Evolutionary conservation across 2,797 vertebrate species (phyloP).

Genomic region (Scolopax bukidnonensis): DNA sequence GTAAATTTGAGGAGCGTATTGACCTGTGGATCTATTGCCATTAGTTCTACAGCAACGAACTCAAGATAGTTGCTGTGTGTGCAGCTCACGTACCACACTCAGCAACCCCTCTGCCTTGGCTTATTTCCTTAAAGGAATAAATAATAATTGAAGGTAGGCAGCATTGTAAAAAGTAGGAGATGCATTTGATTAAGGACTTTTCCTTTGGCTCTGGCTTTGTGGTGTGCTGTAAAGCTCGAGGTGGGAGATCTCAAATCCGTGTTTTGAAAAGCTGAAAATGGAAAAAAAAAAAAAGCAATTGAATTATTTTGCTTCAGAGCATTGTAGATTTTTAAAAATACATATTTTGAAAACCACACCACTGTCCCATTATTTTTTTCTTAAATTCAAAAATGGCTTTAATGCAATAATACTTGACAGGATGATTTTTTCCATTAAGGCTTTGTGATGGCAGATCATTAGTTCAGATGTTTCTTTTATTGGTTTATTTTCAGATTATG

Average conservation of each 20-base stretch:
- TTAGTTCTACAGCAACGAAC: background rate
- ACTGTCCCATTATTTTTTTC: background rate
- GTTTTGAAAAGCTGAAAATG: background rate
- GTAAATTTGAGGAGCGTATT: background rate
- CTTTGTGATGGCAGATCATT: background rate
- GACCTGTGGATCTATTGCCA: background rate
- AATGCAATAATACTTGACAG: background rate
- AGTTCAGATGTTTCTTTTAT: background rate
- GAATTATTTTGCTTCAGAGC: background rate
- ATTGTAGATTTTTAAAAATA: background rate
- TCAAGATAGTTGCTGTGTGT: background rate
- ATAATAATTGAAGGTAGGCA: background rate
- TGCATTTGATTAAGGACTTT: background rate
- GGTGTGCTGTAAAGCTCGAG: accelerated
- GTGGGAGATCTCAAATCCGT: background rate
- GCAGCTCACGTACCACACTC: background rate
- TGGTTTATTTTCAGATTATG: background rate
- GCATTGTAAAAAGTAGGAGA: background rate
- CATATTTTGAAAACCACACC: background rate
- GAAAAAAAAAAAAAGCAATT: background rate
- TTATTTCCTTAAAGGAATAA: background rate
- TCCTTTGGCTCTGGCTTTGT: background rate
- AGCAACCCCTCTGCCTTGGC: background rate
- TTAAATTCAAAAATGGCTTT: background rate
- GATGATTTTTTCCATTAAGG: background rate